These are phyloP conservation scores for Psittacara wagleri DNA, from an alignment of 2,113 vertebrate species.

Conservation along the genomic window DNA sequence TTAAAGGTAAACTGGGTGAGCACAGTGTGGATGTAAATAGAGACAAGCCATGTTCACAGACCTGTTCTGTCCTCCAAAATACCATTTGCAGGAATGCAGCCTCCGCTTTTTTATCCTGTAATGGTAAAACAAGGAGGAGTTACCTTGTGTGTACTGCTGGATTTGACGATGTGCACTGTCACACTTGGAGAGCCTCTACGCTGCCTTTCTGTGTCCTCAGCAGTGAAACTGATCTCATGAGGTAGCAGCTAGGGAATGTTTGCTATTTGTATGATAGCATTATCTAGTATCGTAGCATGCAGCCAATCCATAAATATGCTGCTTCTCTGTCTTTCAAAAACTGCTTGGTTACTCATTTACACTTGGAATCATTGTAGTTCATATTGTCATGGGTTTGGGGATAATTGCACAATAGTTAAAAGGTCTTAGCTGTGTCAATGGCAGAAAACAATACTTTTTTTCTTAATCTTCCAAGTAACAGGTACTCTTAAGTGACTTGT, in stretches of 20 bases:
- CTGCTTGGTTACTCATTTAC: slow-evolving; percentile 57
- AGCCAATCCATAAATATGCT: background rate
- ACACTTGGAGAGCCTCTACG: background rate
- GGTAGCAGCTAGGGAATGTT: background rate
- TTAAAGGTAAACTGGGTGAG: background rate
- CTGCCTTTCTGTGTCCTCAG: background rate
- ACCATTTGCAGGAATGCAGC: accelerated
- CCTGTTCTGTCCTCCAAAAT: background rate
- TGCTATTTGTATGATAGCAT: background rate
- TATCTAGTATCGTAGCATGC: background rate
- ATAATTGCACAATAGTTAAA: slow-evolving; percentile 24
- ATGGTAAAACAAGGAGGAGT: background rate
- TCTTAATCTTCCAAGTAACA: background rate
- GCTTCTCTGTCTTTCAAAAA: slow-evolving; percentile 8
- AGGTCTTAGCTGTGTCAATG: background rate
- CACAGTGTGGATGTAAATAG: background rate
- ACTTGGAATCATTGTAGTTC: slow-evolving; percentile 8
- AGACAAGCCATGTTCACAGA: accelerated
- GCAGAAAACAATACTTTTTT: background rate
- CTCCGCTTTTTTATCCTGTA: background rate
- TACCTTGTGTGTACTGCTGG: background rate
- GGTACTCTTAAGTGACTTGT: background rate
- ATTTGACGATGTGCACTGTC: background rate
- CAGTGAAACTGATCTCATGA: background rate
- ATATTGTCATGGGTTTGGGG: background rate